Conservation (phyloP, 2,797 vertebrate species). For the Hafferia zeledoni region DNA sequence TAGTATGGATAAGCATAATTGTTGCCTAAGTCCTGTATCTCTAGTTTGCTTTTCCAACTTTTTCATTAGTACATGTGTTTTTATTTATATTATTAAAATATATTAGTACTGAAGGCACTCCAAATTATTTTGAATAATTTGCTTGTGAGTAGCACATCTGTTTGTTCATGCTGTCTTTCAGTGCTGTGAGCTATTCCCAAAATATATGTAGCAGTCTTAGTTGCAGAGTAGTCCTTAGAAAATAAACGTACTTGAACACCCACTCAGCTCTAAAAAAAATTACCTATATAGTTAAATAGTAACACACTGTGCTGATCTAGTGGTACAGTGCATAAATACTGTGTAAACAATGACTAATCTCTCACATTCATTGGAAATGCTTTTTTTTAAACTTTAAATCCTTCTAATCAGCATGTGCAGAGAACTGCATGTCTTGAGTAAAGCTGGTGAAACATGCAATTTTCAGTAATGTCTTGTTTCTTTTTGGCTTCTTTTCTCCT, state of each 20-base stretch:
- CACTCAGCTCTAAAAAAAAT: conserved; percentile 1
- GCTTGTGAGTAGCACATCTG: not conserved
- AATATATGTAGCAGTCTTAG: not conserved
- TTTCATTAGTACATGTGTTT: not conserved
- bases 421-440: not conserved
- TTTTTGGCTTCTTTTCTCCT: not conserved
- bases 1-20: not conserved
- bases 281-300: conserved; percentile 20
- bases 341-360: conserved; percentile 4
- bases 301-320: not conserved
- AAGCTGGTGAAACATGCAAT: not conserved
- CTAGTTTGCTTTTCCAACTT: not conserved
- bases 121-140: not conserved
- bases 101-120: not conserved
- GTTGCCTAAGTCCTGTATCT: not conserved
- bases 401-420: not conserved
- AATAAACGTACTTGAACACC: not conserved
- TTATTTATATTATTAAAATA: not conserved
- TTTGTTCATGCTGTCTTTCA: not conserved
- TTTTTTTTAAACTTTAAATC: not conserved
- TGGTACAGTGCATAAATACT: not conserved
- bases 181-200: not conserved
- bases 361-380: not conserved
- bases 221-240: not conserved
- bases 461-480: not conserved